Base-by-base conservation (phyloP, 30 jellyfish, hydroid and myxozoan genomes). In the Pelagia noctiluca region DNA sequence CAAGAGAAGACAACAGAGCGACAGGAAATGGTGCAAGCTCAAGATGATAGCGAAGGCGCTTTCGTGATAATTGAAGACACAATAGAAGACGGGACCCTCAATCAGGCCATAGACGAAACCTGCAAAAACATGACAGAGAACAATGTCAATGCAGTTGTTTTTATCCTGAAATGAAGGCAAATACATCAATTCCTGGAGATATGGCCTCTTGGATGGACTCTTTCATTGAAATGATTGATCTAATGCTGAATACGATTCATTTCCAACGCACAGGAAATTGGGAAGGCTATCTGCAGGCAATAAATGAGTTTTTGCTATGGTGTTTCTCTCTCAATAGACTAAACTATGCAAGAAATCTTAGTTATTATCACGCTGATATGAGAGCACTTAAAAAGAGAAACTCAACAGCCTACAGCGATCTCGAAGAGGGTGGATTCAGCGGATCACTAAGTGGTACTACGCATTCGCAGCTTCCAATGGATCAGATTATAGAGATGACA, bases 201-300 rank as follows among this genome's bases (percentile, higher is more conserved):
- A 76, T 76, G 88, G 84, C 64, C 24, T 37, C 64, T 21, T 76
- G 63, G 80, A 50, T 76, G 84, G 88, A 50, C 64, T 60, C 80
- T 33, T 60, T 26, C 64, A 26, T 26, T 28, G 77, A 42, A 74
- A 74, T 74, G 77, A 50, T 74, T 42, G 77, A 47, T 50, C 86
- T 47, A 2, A 70, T 74, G 50, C 86, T 42, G 24, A 74, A 50
- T 50, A 74, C 78, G 13, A 74, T 74, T 74, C 82, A 74, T 22
- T 74, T 47, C 24, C 82, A 74, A 74, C 49, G 86, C 32, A 50
- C 49, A 47, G 76, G 49, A 74, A 74, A 74, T 50, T 74, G 82
- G 82, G 50, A 37, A 42, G 86, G 86, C 81, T 74, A 74, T 50
- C 77, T 74, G 81, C 78, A 74, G 12, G 76, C 47, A 47, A 36